Percentiles rank a stretch among this genome's conserved stretches.
phyloP scores from a whole-genome alignment of 2,888 invertebrate species.

The Parapristionchus giblindavisi region DNA sequence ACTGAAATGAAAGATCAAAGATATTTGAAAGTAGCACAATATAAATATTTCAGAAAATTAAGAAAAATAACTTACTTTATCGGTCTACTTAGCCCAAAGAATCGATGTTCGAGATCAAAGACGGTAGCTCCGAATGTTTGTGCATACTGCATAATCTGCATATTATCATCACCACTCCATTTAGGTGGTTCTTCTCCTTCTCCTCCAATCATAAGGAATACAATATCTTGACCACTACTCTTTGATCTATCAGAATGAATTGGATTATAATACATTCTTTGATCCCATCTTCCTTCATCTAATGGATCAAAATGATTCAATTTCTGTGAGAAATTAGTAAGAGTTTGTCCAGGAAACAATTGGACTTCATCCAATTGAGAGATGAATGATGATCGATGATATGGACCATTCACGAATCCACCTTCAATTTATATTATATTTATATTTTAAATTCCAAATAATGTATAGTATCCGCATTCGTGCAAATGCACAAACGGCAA shows the following conservation, averaged over 20 bases:
- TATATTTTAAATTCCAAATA: background rate
- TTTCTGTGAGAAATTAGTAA: constrained; percentile 23
- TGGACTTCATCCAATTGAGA: background rate
- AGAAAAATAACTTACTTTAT: constrained; percentile 41
- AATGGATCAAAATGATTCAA: constrained; percentile 57
- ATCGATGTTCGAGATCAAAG: constrained; percentile 56
- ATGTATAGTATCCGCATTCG: too few species aligned
- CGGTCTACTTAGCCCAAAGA: constrained; percentile 56
- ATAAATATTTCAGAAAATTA: background rate
- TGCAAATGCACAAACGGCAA: too few species aligned
- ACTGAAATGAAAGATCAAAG: constrained; percentile 37
- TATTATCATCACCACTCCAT: constrained; percentile 46
- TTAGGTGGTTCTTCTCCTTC: constrained; percentile 50
- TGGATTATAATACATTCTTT: constrained; percentile 50
- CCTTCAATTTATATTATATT: background rate
- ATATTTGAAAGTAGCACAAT: background rate
- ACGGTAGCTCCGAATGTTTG: constrained; percentile 51
- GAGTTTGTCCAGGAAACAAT: background rate
- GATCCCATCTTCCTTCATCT: constrained; percentile 44
- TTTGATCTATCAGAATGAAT: constrained; percentile 16
- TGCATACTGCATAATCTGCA: constrained; percentile 49
- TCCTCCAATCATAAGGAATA: constrained; percentile 62
- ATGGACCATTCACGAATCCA: constrained; percentile 25
- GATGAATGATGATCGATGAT: background rate
- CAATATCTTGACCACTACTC: constrained; percentile 42